Evolutionary conservation across 2,888 invertebrate species (phyloP).

Genomic region (Exocentrus adspersus): DNA sequence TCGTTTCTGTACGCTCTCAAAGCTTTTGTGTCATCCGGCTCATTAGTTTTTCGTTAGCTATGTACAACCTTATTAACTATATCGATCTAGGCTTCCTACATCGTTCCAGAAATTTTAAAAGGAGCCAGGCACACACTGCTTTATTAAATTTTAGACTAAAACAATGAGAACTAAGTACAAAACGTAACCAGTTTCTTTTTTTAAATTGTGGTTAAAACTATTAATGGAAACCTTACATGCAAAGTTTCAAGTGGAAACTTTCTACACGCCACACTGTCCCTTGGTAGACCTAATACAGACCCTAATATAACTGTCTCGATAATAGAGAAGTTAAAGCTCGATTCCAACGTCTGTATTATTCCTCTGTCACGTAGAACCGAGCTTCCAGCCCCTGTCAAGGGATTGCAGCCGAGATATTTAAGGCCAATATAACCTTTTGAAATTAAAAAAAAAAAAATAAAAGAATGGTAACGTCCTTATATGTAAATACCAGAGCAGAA

Average conservation of each 20-base stretch:
- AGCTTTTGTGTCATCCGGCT: not conserved
- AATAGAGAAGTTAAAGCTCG: conserved; percentile 39
- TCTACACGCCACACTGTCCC: conserved; percentile 4
- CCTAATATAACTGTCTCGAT: conserved; percentile 35
- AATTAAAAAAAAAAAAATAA: conserved; percentile 17
- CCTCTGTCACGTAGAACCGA: conserved; percentile 1
- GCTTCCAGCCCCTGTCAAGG: not conserved
- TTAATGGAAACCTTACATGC: not conserved
- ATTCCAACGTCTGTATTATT: conserved; percentile 19
- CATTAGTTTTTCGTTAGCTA: conserved; percentile 15
- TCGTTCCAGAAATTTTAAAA: not conserved
- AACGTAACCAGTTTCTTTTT: too few relatives aligned
- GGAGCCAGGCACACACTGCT: not conserved
- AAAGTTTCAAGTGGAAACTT: not conserved
- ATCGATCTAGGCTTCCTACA: not conserved
- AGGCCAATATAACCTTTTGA: not conserved
- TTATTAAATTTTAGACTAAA: not conserved
- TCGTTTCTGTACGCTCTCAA: conserved; percentile 3
- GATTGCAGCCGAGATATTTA: not conserved
- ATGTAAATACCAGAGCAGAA: too few relatives aligned
- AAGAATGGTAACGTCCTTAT: not conserved
- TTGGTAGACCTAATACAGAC: not conserved
- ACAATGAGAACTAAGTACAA: not conserved
- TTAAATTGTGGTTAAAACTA: too few relatives aligned
- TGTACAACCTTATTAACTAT: not conserved